Evolutionary conservation across 2,888 invertebrate species (phyloP).

Genomic region (Rambutsinella grinnellia): DNA sequence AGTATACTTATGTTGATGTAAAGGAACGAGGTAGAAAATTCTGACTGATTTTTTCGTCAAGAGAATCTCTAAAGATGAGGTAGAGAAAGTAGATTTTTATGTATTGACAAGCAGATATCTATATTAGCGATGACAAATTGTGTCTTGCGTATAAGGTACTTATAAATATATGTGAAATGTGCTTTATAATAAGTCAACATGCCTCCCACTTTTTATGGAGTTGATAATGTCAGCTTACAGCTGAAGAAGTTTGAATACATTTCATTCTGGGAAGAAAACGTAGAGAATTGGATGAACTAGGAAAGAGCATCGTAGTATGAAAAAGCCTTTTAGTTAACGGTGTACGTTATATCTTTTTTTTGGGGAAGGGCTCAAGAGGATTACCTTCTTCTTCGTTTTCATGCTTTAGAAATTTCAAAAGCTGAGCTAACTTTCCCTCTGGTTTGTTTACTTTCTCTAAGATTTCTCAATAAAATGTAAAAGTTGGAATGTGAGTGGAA

Average conservation of each 20-base stretch:
- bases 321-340: slow-evolving; percentile 5
- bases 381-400: slow-evolving; percentile 29
- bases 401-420: not conserved
- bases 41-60: slow-evolving; percentile 28
- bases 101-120: not conserved
- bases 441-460: too few relatives aligned
- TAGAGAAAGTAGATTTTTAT: not conserved
- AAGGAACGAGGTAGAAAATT: not conserved
- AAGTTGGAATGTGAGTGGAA: too few relatives aligned
- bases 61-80: not conserved
- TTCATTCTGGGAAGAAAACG: not conserved
- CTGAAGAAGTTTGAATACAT: not conserved
- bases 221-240: too few relatives aligned
- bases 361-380: slow-evolving; percentile 38
- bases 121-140: not conserved
- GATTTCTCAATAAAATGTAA: too few relatives aligned
- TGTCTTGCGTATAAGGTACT: not conserved
- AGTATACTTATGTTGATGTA: too few relatives aligned
- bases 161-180: slow-evolving; percentile 1
- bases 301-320: not conserved
- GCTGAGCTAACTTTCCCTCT: too few relatives aligned
- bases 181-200: not conserved
- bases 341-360: slow-evolving; percentile 13
- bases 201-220: not conserved
- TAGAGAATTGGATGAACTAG: not conserved